phyloP scores from a whole-genome alignment of 2,797 vertebrate species.

The Acestrorhynchus altus region DNA sequence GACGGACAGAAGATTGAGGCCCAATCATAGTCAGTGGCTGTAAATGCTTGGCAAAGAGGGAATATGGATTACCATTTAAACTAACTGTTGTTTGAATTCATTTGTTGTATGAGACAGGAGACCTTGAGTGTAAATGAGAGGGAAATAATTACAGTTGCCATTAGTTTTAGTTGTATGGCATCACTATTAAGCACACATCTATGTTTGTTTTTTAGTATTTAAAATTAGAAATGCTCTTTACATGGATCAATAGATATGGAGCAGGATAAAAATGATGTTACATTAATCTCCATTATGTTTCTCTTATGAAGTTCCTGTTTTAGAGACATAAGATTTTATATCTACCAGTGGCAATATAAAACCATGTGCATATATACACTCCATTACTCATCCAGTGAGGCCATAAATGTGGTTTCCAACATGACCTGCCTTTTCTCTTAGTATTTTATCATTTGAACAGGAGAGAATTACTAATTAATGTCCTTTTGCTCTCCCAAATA shows the following conservation, averaged over 20 bases:
- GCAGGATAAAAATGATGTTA: not conserved
- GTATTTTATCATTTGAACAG: conserved; percentile 31
- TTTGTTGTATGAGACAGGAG: too few relatives aligned
- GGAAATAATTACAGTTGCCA: too few relatives aligned
- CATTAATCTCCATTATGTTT: not conserved
- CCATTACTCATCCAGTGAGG: not conserved
- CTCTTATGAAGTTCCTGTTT: not conserved
- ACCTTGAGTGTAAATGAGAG: too few relatives aligned
- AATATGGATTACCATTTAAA: not conserved
- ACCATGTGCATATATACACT: not conserved
- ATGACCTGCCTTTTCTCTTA: not conserved
- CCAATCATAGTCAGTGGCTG: not conserved
- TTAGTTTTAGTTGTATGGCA: too few relatives aligned
- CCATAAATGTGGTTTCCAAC: conserved; percentile 10
- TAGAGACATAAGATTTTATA: not conserved
- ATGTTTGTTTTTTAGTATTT: too few relatives aligned
- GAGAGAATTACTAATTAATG: conserved; percentile 43
- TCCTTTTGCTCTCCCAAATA: conserved; percentile 42
- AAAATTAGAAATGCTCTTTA: too few relatives aligned
- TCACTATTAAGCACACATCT: too few relatives aligned
- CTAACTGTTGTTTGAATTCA: not conserved
- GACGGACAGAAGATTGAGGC: too few relatives aligned
- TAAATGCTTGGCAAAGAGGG: not conserved
- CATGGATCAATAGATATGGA: not conserved
- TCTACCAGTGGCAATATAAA: not conserved